Evolutionary conservation across 2,797 vertebrate genomes (phyloP).

Genomic region (Coracias cyanogaster): DNA sequence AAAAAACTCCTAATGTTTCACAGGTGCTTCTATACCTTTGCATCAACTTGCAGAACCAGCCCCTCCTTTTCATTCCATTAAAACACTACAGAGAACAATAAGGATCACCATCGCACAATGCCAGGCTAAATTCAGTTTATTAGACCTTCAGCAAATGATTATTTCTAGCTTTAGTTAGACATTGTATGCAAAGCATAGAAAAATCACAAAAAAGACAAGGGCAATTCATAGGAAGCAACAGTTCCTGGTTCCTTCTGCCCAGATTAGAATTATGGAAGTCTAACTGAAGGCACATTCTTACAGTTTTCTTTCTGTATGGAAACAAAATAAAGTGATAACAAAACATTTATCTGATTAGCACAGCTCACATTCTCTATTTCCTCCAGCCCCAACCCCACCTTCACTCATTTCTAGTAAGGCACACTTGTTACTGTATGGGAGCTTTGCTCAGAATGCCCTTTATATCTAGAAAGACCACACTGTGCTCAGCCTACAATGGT

Average conservation of each 20-base stretch:
- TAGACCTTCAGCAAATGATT: background rate
- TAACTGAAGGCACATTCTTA: background rate
- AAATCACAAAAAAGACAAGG: background rate
- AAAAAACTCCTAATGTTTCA: background rate
- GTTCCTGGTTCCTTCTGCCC: background rate
- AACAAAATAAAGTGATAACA: background rate
- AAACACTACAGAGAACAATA: background rate
- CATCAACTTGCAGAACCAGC: background rate
- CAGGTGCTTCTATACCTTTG: background rate
- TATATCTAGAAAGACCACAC: background rate
- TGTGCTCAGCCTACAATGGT: background rate
- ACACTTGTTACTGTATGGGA: background rate
- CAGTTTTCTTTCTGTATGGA: background rate
- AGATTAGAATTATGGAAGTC: background rate
- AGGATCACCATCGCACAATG: background rate
- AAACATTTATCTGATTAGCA: background rate
- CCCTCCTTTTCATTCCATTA: background rate
- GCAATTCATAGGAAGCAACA: background rate
- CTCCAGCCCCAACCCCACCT: background rate
- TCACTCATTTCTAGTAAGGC: background rate
- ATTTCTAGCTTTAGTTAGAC: background rate
- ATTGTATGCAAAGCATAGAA: background rate
- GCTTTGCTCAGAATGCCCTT: background rate
- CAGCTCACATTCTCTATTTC: background rate
- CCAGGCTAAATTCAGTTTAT: background rate